These are phyloP conservation scores for Sylvia atricapilla DNA, from an alignment of 2,113 vertebrate genomes.

Conservation along the genomic window DNA sequence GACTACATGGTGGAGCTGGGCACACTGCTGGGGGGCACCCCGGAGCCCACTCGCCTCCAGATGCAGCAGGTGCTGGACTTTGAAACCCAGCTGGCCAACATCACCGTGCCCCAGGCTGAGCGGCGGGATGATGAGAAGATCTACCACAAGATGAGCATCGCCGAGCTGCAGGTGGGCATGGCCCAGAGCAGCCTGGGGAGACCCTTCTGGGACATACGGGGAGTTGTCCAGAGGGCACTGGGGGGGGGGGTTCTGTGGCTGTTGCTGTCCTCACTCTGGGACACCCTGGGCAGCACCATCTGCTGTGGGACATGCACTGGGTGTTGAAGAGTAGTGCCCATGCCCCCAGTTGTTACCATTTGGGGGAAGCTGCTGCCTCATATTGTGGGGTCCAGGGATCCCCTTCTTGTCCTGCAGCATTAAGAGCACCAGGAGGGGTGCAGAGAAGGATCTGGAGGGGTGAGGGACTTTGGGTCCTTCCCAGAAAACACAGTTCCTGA, in stretches of 20 bases:
- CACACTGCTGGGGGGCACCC: constrained; percentile 82
- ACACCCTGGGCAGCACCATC: background rate
- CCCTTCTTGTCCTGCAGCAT: background rate
- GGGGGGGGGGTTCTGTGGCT: accelerated
- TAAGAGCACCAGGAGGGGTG: background rate
- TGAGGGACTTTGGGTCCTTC: background rate
- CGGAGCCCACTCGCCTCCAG: constrained; percentile 75
- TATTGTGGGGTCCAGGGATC: background rate
- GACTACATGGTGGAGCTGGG: constrained; percentile 98
- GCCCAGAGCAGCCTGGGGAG: background rate
- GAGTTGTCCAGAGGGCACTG: background rate
- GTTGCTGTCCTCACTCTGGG: background rate
- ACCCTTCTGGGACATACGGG: accelerated
- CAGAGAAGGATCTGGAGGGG: background rate
- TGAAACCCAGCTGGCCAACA: constrained; percentile 87
- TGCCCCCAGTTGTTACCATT: background rate
- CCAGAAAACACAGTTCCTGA: background rate
- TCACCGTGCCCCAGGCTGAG: constrained; percentile 94
- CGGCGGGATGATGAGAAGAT: constrained; percentile 94
- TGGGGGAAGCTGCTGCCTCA: accelerated
- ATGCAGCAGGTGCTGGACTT: constrained; percentile 94
- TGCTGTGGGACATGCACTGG: accelerated
- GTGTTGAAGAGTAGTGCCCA: background rate
- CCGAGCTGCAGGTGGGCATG: constrained; percentile 85
- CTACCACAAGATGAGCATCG: constrained; percentile 91